Conservation (phyloP, 1,140 invertebrate genomes). For the Popillia japonica region DNA sequence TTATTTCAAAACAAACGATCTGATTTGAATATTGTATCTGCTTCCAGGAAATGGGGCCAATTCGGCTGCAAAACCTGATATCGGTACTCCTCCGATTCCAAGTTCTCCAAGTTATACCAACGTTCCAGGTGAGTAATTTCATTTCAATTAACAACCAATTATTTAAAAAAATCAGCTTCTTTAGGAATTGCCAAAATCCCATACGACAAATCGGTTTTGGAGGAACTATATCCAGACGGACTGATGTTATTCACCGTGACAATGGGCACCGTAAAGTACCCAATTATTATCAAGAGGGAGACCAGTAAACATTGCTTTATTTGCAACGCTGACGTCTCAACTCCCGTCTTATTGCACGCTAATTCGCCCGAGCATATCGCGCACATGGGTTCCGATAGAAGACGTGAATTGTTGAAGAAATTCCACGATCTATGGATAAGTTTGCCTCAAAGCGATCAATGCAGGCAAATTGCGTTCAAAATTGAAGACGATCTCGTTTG, state of each 20-base stretch:
- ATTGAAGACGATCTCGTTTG: background rate
- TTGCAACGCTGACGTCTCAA: background rate
- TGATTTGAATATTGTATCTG: background rate
- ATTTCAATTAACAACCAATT: background rate
- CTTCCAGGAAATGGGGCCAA: background rate
- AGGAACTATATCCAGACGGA: background rate
- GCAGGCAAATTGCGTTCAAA: background rate
- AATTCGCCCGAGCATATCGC: background rate
- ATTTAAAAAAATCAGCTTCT: background rate
- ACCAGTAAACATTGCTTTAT: background rate
- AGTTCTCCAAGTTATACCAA: background rate
- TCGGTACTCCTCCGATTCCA: background rate
- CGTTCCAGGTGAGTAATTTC: background rate
- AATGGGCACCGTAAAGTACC: background rate
- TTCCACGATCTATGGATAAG: background rate
- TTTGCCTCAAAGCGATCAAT: constrained; percentile 14
- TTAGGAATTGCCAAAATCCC: background rate
- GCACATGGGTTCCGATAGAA: background rate
- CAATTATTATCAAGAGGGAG: background rate
- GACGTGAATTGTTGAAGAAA: background rate
- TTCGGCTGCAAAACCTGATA: background rate
- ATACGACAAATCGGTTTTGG: background rate
- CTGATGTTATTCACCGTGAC: background rate
- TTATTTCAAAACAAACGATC: background rate
- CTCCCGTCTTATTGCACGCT: background rate